phyloP scores from a whole-genome alignment of 2,797 vertebrate species.

The Aulostomus chinensis region DNA sequence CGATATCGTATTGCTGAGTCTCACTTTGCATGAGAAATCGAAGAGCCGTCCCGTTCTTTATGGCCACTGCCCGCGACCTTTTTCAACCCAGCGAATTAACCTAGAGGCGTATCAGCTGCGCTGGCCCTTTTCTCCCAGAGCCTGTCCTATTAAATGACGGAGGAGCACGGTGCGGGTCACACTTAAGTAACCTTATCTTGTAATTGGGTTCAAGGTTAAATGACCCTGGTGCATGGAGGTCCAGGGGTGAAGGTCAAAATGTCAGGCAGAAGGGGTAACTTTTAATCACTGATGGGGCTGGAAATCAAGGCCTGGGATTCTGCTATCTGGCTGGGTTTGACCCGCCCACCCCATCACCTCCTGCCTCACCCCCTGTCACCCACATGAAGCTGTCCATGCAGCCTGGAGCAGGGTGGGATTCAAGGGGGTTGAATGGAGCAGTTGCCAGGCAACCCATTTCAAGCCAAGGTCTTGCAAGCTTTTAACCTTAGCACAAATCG shows the following conservation, averaged over 20 bases:
- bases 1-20: conserved; percentile 78
- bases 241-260: conserved; percentile 79
- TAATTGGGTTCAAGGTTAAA: conserved; percentile 89
- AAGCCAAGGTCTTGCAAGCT: conserved; percentile 78
- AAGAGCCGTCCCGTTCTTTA: conserved; percentile 78
- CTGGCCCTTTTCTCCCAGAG: conserved; percentile 74
- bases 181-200: conserved; percentile 87
- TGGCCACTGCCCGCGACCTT: conserved; percentile 75
- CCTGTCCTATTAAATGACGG: conserved; percentile 81
- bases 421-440: conserved; percentile 38
- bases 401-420: conserved; percentile 38
- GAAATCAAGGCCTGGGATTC: conserved; percentile 77
- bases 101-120: conserved; percentile 78
- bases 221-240: conserved; percentile 77
- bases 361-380: conserved; percentile 36
- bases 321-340: conserved; percentile 62
- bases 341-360: conserved; percentile 34
- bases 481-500: conserved; percentile 81
- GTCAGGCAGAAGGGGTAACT: conserved; percentile 74
- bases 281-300: conserved; percentile 82
- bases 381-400: conserved; percentile 23
- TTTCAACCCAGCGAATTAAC: conserved; percentile 81
- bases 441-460: conserved; percentile 78
- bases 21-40: conserved; percentile 80
- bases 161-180: conserved; percentile 71